Evolutionary conservation across 2,888 invertebrate species (phyloP), one percentile per base, ranked within the genome.

Genomic region (Lymantria dispar): DNA sequence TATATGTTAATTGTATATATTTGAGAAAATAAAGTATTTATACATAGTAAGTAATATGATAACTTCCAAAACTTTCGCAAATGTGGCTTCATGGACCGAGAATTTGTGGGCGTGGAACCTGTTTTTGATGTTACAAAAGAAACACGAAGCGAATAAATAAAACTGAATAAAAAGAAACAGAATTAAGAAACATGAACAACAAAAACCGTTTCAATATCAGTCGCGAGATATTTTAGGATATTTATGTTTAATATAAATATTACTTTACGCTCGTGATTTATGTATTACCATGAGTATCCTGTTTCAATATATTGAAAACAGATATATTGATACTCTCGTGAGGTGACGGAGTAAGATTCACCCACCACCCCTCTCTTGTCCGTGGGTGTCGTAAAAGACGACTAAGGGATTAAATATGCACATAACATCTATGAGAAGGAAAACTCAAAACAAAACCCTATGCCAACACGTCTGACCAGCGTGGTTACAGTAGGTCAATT

Each of bases 221-320:
- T 77, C 73, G 66, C 72, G 62, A 56, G 73, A 72, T 80, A 80
- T 80, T 84, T 83, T 79, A 60, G 76, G 68, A 75, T 78, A 68
- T 22, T 22, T 22, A 22, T 59, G 58, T 67, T 58, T 77, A 80
- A 75, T 58, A 76, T 78, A 84, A 85, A 87, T 84, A 82, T 85
- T 82, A 72, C 71, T 77, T 62, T 70, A 74, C 72, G 70, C 70
- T 57, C 58, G 67, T 81, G 82, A 83, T 86, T 85, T 80, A 85
- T 83, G 74, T 70, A 76, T 79, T 80, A 78, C 81, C 80, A 22
- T 22, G 22, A 5, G n/a, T n/a, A n/a, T 22, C 22, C 22, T 22
- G 22, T 22, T 22, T 22, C 22, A 22, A 22, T 22, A 22, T 22
- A n/a, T n/a, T n/a, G n/a, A n/a, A n/a, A n/a, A n/a, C n/a, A n/a